A percentile compares a stretch with the other conserved stretches of the same genome.
phyloP scores from a whole-genome alignment of 2,888 invertebrate species.

The Ectropis crepuscularia region DNA sequence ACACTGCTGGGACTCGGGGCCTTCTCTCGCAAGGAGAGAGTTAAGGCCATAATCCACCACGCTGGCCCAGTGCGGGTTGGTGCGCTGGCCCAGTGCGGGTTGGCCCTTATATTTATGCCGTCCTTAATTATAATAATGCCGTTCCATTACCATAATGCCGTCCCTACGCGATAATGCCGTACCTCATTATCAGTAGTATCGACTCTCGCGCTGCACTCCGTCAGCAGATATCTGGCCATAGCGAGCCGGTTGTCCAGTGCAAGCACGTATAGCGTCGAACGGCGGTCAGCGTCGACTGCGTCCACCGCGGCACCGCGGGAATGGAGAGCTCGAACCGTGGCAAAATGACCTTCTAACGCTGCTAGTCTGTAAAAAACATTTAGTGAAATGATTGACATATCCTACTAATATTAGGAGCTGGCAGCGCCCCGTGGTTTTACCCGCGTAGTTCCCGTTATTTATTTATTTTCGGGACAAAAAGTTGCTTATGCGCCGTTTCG shows the following conservation, averaged over 20 bases:
- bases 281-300: constrained; percentile 95
- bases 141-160: background rate
- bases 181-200: constrained; percentile 95
- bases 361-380: constrained; percentile 84
- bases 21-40: no score
- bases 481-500: no score
- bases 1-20: no score
- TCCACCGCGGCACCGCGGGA: constrained; percentile 93
- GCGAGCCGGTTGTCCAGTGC: constrained; percentile 94
- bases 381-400: background rate
- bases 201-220: constrained; percentile 91
- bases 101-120: background rate
- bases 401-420: no score
- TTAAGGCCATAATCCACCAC: no score
- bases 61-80: no score
- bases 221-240: constrained; percentile 92
- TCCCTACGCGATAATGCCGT: background rate
- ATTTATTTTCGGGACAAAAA: no score
- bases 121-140: background rate
- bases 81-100: no score
- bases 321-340: constrained; percentile 88
- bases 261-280: constrained; percentile 95
- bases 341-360: constrained; percentile 93
- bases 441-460: no score
- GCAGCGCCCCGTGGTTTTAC: no score